Conservation (phyloP, 2,797 vertebrate species). For the Lepilemur ruficaudatus region DNA sequence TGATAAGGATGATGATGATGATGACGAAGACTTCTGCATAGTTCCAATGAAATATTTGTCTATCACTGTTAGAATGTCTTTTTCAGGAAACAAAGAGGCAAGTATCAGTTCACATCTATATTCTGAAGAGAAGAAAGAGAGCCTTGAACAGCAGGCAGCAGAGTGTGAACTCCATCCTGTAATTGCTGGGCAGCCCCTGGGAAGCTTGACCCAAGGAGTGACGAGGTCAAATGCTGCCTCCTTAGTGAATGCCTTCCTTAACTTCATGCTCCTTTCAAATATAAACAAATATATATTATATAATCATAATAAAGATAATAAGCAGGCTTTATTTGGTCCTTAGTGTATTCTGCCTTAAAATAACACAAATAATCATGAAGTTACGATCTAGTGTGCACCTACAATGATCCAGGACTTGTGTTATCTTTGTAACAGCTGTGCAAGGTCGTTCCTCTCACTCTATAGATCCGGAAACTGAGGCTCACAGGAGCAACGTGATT, state of each 20-base stretch:
- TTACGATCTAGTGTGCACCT: background rate
- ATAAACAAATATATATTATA: background rate
- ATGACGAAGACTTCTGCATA: background rate
- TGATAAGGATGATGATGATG: background rate
- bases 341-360: constrained; percentile 38
- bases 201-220: background rate
- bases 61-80: background rate
- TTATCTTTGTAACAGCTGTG: background rate
- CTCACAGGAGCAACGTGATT: constrained; percentile 23
- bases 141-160: background rate
- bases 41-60: background rate
- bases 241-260: background rate
- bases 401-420: background rate
- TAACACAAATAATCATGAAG: constrained; percentile 44
- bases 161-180: background rate
- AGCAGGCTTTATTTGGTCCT: constrained; percentile 40
- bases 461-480: background rate
- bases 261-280: background rate
- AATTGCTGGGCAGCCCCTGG: background rate
- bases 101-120: constrained; percentile 31
- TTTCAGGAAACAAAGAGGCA: constrained; percentile 16
- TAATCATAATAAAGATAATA: background rate
- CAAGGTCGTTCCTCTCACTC: background rate
- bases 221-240: background rate
- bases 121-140: constrained; percentile 49